Conservation (phyloP, 2,888 invertebrate genomes). For the Parnassius glacialis region DNA sequence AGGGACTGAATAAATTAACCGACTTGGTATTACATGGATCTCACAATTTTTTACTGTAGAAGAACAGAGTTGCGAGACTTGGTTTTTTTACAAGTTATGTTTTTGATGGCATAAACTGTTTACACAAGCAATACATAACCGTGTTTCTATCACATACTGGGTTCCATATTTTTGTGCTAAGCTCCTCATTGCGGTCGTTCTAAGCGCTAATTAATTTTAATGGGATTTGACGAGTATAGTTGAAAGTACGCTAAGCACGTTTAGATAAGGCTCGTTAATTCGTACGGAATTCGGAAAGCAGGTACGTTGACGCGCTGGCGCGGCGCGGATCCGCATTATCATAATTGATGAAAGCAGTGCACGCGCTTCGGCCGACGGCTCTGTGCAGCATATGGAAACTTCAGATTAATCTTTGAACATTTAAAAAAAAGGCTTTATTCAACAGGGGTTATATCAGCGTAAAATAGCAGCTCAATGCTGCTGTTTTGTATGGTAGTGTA, state of each 20-base stretch:
- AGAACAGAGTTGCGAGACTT: no score
- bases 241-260: conserved; percentile 14
- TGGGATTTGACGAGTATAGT: conserved; percentile 27
- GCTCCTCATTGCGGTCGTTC: not conserved
- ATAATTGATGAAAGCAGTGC: conserved; percentile 76
- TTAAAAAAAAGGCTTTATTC: no score
- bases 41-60: no score
- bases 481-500: no score
- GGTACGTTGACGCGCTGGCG: conserved; percentile 39
- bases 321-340: conserved; percentile 51
- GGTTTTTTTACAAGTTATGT: no score
- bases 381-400: conserved; percentile 32
- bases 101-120: not conserved
- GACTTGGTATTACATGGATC: no score
- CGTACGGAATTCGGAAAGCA: conserved; percentile 60
- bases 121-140: not conserved
- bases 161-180: not conserved
- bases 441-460: no score
- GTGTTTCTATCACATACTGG: not conserved
- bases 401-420: conserved; percentile 27
- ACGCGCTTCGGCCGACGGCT: conserved; percentile 40
- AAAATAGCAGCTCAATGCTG: no score
- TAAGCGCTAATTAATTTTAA: conserved; percentile 27
- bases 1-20: no score
- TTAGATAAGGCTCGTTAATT: conserved; percentile 38